Evolutionary conservation across 2,888 invertebrate genomes (phyloP), one percentile per base, ranked within the genome.

Genomic region (Perdita meconis): DNA sequence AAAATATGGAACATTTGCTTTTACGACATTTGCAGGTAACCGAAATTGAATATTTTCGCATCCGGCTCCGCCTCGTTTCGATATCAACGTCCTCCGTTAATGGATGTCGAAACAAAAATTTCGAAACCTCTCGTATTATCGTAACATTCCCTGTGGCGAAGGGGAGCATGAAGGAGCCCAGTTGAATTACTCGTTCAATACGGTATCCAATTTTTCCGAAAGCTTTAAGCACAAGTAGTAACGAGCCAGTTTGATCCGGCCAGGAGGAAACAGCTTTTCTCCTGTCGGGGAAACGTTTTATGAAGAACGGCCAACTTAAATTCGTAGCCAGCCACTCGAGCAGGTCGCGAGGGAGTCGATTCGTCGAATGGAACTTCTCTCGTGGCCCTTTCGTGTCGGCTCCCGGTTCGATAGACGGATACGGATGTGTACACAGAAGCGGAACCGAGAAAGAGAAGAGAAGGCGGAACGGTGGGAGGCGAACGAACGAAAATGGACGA

Each of bases 251-350:
- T 59, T 44, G 71, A 74, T 57, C 78, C 72, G 69, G 71, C 78
- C 80, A 65, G 61, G 71, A 73, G 71, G 72, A 70, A 68, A 72
- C 75, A 69, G 67, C 50, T 68, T 40, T 13, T 34, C 42, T 40
- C 61, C 67, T 19, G 34, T 38, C 24, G 42, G 24, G 44, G 53
- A 60, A 73, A 64, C 70, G 65, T 73, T 78, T 72, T 57, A 61
- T 44, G 69, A 79, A 75, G 75, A 77, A 82, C 55, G 77, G 44
- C 66, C 57, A 83, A 86, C 81, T 86, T 86, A 80, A 86, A 86
- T 83, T 86, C 79, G 63, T 74, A 59, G 70, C 80, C 60, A 64
- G 73, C 47, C 76, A 76, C 72, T 80, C 66, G 59, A 76, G 78
- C 74, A 70, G 76, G 57, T 80, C 80, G 53, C 61, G 69, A 34